Evolutionary conservation across 1,140 invertebrate genomes (phyloP), one percentile per base, ranked within the genome.

Genomic region (Drosophila sucinea): DNA sequence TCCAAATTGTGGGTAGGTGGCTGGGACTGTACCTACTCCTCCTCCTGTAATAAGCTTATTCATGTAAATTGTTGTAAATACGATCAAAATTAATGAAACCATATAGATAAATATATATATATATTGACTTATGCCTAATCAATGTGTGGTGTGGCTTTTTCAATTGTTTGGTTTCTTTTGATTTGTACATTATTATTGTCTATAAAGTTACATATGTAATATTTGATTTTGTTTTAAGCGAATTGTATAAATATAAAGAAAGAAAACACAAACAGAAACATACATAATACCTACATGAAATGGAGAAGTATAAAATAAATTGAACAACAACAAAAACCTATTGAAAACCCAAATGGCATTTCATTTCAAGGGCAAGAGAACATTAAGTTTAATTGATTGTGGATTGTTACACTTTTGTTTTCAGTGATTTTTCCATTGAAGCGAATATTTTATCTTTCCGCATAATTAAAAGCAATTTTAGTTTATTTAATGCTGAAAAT

Each of bases 41-140:
- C 35, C 73, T 38, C 35, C 73, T 51, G 60, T 70, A 64, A 78
- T 73, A 75, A 82, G 79, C 81, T 85, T 85, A 86, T 89, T 60
- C 58, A 64, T 89, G 83, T 84, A 89, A 75, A 87, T 80, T 82
- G 77, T 41, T 87, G 84, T 87, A 87, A 74, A 87, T 87, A 89
- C 11, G 40, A 47, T 17, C 17, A 40, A 56, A 63, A 82, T 58
- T 73, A 76, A 51, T 64, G 44, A 80, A 60, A 63, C 73, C 62
- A 73, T 63, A 78, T 58, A 77, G 60, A 77, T 60, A 67, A 47
- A 77, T 60, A 69, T 67, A 60, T 17, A 62, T 68, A 57, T 73
- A 60, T 70, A 70, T 63, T 73, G 70, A 73, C 71, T 70, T 69
- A 77, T 73, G 74, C 66, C 70, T 73, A 73, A 47, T 61, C 40